phyloP scores from a whole-genome alignment of 2,888 invertebrate species.

The Noctua janthina region DNA sequence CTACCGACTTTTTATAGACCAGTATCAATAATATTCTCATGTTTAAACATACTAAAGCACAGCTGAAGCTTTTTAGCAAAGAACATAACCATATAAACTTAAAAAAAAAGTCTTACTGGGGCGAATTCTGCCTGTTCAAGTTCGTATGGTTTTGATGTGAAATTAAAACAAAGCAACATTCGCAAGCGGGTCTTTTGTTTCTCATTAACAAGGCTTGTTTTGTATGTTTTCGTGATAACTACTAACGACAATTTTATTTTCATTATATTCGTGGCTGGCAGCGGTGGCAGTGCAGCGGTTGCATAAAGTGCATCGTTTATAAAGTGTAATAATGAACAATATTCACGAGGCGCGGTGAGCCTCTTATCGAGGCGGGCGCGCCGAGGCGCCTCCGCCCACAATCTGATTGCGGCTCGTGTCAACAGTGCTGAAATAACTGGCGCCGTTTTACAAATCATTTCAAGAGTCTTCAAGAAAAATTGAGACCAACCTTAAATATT shows the following conservation, averaged over 20 bases:
- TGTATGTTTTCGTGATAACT: slow-evolving; percentile 38
- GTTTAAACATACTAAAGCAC: not conserved
- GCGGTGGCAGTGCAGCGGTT: slow-evolving; percentile 40
- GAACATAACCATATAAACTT: not conserved
- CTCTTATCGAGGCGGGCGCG: slow-evolving; percentile 74
- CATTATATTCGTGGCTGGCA: slow-evolving; percentile 35
- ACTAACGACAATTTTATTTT: slow-evolving; percentile 54
- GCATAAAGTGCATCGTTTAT: slow-evolving; percentile 68
- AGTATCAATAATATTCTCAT: not conserved
- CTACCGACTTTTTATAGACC: not conserved
- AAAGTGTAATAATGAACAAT: slow-evolving; percentile 70
- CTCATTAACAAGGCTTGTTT: slow-evolving; percentile 44
- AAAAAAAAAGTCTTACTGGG: slow-evolving; percentile 1
- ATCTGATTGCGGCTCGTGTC: slow-evolving; percentile 75
- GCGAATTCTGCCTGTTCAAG: slow-evolving; percentile 1
- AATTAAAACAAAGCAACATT: slow-evolving; percentile 25
- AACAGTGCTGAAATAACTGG: slow-evolving; percentile 66
- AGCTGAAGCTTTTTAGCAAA: not conserved
- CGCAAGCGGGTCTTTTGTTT: slow-evolving; percentile 12
- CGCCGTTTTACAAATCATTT: slow-evolving; percentile 65
- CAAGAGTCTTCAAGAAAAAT: slow-evolving; percentile 52
- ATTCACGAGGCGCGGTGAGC: slow-evolving; percentile 72
- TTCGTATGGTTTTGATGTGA: not conserved
- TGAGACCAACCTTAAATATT: slow-evolving; percentile 40
- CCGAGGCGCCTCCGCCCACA: slow-evolving; percentile 68